These are phyloP conservation scores for Odontocolon sp. DNA, from an alignment of 2,888 invertebrate species.

Conservation along the genomic window DNA sequence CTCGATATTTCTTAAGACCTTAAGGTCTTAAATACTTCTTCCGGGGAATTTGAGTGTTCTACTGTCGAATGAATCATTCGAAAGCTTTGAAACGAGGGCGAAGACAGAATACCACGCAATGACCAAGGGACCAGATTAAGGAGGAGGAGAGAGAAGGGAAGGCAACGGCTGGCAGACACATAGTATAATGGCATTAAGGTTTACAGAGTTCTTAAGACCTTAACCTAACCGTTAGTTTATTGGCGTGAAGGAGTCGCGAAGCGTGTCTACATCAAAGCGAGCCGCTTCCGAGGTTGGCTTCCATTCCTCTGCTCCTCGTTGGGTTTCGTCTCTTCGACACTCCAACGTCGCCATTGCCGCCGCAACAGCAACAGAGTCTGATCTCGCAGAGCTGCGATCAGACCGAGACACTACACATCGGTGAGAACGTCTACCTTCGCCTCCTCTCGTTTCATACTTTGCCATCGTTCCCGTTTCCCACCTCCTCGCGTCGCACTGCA, in stretches of 20 bases:
- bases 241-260: conserved; percentile 79
- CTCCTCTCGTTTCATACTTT: conserved; percentile 16
- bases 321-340: background rate
- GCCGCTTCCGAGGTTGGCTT: conserved; percentile 73
- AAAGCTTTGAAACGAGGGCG: too few species aligned
- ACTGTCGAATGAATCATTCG: too few species aligned
- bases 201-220: conserved; percentile 74
- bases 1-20: too few species aligned
- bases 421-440: conserved; percentile 19
- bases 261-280: conserved; percentile 79
- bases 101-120: too few species aligned
- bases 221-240: conserved; percentile 79
- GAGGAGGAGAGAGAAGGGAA: conserved; percentile 1
- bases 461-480: conserved; percentile 23
- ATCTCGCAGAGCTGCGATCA: too few species aligned
- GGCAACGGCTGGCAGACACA: too few species aligned
- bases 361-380: background rate
- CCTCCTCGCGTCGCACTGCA: conserved; percentile 21
- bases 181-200: conserved; percentile 76
- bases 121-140: too few species aligned
- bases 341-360: conserved; percentile 1
- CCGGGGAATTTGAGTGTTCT: too few species aligned
- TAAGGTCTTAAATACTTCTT: too few species aligned
- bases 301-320: conserved; percentile 49
- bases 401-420: background rate